Base-by-base conservation (phyloP, 2,888 invertebrate genomes). In the Eulithis prunata region DNA sequence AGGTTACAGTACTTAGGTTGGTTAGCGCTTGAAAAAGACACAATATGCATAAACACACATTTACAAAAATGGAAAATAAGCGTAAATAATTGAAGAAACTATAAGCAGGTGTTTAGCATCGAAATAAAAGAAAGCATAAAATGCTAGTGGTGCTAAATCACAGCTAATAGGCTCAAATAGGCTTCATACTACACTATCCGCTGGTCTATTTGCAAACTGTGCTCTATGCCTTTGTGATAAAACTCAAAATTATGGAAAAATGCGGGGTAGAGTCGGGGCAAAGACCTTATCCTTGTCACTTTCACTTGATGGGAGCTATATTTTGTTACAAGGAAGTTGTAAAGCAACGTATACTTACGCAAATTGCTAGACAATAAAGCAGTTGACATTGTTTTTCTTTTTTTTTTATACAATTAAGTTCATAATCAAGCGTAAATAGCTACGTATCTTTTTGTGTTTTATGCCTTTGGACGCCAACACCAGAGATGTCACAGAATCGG, bases 231-330 rank as follows among this genome's bases (percentile, higher is more conserved):
- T 45, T 11, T 46, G 57, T 52, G 68, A 71, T 76, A 76, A 74
- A 57, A 70, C 72, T 71, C 73, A 74, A 73, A 21, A 66, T 74
- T 56, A 64, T 64, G 68, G 68, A 70, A 72, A 70, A 68, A 70
- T 68, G n/a, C 2, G 14, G n/a, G 56, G 47, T 21, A 62, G 38
- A 66, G 57, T 57, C 54, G 70, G 79, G 79, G 73, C 80, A 79
- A 76, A 77, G 82, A 82, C 80, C 81, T 71, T 71, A 77, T 80
- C 82, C 81, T 80, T 81, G 72, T 71, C 70, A 70, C 82, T 82
- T 82, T 82, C 82, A 71, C 81, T 77, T 60, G 70, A 71, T 75
- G 71, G 70, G 70, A 73, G 70, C 61, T 69, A 67, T 76, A 68
- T 61, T 69, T 66, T 57, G 61, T 55, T 43, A 53, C 45, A 28